Conservation (phyloP, 2,888 invertebrate species). For the Agrotis segetum region DNA sequence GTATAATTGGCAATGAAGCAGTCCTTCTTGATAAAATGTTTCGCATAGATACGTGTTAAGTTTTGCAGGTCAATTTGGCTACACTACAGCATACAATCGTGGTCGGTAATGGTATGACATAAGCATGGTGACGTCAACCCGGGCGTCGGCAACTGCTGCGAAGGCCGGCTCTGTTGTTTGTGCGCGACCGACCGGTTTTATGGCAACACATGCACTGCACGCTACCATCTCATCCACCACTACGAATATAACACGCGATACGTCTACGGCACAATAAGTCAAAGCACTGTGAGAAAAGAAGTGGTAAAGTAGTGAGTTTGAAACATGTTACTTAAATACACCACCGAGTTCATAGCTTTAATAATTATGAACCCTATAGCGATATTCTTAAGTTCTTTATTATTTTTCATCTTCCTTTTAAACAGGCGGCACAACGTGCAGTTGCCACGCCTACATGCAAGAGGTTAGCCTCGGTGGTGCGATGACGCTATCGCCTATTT, state of each 20-base stretch:
- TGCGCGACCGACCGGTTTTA: slow-evolving; percentile 82
- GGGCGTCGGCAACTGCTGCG: slow-evolving; percentile 85
- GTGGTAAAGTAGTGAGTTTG: slow-evolving; percentile 33
- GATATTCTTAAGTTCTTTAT: slow-evolving; percentile 30
- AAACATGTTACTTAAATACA: slow-evolving; percentile 28
- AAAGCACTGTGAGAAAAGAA: slow-evolving; percentile 48
- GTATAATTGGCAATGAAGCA: slow-evolving; percentile 61
- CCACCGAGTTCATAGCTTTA: slow-evolving; percentile 14
- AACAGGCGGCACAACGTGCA: slow-evolving; percentile 62
- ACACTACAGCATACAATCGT: slow-evolving; percentile 74
- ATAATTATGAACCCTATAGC: slow-evolving; percentile 37
- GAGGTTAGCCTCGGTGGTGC: slow-evolving; percentile 74
- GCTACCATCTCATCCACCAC: slow-evolving; percentile 57
- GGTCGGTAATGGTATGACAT: slow-evolving; percentile 84
- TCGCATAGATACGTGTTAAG: slow-evolving; percentile 64
- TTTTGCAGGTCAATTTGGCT: slow-evolving; percentile 74
- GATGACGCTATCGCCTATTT: slow-evolving; percentile 87
- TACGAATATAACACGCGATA: slow-evolving; percentile 73
- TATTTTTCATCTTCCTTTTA: slow-evolving; percentile 43
- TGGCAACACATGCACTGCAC: slow-evolving; percentile 80
- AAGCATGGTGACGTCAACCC: slow-evolving; percentile 88
- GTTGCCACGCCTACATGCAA: slow-evolving; percentile 80
- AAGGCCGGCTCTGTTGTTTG: slow-evolving; percentile 86
- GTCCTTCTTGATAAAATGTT: slow-evolving; percentile 55
- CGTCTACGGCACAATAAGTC: slow-evolving; percentile 38